A percentile compares a stretch with the other conserved stretches of the same genome.
Conservation (phyloP, 2,797 vertebrate genomes). For the Alca torda region DNA sequence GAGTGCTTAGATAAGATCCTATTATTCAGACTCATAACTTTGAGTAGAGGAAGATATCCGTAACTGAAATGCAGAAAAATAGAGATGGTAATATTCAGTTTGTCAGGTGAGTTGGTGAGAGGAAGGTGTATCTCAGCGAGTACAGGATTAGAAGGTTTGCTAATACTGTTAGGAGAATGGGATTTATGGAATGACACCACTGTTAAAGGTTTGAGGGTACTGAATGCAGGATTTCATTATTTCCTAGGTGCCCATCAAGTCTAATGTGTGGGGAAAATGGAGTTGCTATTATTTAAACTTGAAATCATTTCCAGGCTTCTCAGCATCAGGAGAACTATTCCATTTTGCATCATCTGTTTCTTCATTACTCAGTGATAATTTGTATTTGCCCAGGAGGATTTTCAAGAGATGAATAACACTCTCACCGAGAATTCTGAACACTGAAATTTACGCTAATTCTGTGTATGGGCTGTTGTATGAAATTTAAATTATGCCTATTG, state of each 20-base stretch:
- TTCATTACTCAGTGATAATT: slow-evolving; percentile 51
- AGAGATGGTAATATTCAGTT: slow-evolving; percentile 56
- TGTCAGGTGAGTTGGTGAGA: slow-evolving; percentile 52
- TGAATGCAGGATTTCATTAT: neutral
- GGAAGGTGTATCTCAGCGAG: slow-evolving; percentile 49
- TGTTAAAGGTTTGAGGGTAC: slow-evolving; percentile 12
- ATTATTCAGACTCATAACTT: slow-evolving; percentile 57
- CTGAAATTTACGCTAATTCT: slow-evolving; percentile 36
- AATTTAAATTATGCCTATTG: slow-evolving; percentile 60
- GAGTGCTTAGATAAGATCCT: slow-evolving; percentile 44
- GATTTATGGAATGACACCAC: slow-evolving; percentile 37
- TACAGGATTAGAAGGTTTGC: slow-evolving; percentile 57
- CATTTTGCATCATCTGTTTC: slow-evolving; percentile 56
- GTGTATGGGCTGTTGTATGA: slow-evolving; percentile 34
- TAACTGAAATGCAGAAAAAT: slow-evolving; percentile 35
- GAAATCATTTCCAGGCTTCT: slow-evolving; percentile 22
- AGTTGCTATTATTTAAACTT: slow-evolving; percentile 51
- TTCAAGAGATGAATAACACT: slow-evolving; percentile 25
- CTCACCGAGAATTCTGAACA: slow-evolving; percentile 1
- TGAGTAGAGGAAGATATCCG: slow-evolving; percentile 40
- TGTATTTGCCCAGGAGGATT: slow-evolving; percentile 65
- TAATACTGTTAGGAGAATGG: slow-evolving; percentile 55
- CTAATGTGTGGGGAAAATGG: slow-evolving; percentile 9
- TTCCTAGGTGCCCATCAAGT: neutral
- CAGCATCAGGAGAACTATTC: slow-evolving; percentile 49